Base-by-base conservation (phyloP, 2,113 vertebrate genomes). In the Anolis sagrei region DNA sequence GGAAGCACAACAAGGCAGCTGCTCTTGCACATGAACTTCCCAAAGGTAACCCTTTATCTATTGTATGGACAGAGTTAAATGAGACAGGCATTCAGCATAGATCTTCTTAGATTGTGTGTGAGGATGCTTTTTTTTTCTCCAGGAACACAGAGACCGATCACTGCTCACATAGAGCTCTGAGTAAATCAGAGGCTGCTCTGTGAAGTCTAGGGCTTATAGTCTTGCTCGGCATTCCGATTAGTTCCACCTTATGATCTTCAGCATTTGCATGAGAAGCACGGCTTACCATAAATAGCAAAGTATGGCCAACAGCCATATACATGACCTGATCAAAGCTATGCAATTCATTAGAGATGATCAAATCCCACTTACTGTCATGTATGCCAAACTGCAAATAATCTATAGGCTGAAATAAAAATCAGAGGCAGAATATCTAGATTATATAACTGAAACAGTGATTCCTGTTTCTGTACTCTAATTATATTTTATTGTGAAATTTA, bases 351-450 rank as follows among this genome's bases (percentile, higher is more conserved):
- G 23, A 48, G 73, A 39, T 14, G 23, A 29, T 44, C 10, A 75
- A 27, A 49, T 48, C 5, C 73, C 39, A 75, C 54, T 2, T 58
- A 82, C 87, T 86, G 84, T 76, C 1, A 69, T 76, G 87, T 87
- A 34, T 3, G 54, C 0, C 81, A 66, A 86, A 86, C 66, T 77
- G 29, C 1, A 79, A 19, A 88, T 64, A 1, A 72, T 29, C 0
- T 13, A 80, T 77, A 74, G 18, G 1, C 6, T 86, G 44, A 91
- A 85, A 83, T 75, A 49, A 75, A 74, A 74, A 44, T 75, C 39
- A 75, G 73, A 75, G 39, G 27, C 23, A 39, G 25, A 75, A 48
- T 39, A 29, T 27, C 14, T 39, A 48, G 73, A 49, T 44, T 36
- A 75, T 75, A 75, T 75, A 48, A 75, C 23, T 49, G 25, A 21